Base-by-base conservation (phyloP, 1,140 invertebrate genomes). In the Bombus haemorrhoidalis region DNA sequence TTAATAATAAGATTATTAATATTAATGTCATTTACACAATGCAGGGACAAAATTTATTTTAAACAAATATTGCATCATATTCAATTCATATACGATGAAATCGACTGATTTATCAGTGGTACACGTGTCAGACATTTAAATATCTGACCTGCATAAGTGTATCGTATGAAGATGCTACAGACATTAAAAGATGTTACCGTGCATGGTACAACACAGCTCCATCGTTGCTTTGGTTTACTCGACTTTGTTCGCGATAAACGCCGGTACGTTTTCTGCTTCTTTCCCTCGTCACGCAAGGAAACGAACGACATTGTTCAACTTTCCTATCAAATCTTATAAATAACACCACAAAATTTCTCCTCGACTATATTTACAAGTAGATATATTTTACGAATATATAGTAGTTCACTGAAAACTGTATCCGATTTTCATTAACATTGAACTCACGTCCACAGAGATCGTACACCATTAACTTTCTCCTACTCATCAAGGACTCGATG, bases 201-300 rank as follows among this genome's bases (percentile, higher is more conserved):
- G 43, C 87, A 92, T 25, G 93, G 89, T 71, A 86, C 81, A 39
- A 92, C 79, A 75, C 89, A 93, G 72, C 82, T 89, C 89, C 91
- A 91, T 77, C 93, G 85, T 57, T 86, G 88, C 73, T 77, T 89
- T 34, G 82, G 88, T 87, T 91, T 90, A 77, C 89, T 77, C 80
- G 82, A 79, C 57, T 79, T 87, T 47, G 68, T 77, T 9, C 64
- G 18, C 25, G 81, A 41, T 10, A 89, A 64, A 69, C 73, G 71
- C 34, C 68, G 69, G 64, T 64, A 81, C 37, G 25, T 25, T 28
- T 43, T 47, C 77, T 66, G n/a, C 57, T 43, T 86, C 81, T 74
- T 90, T 81, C 71, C 25, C 78, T 82, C 76, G 57, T 69, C 72
- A 9, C 9, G 57, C 18, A 83, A 25, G 28, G 69, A 62, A 68